phyloP scores from a whole-genome alignment of 2,888 invertebrate genomes.

The Parelbella ahira region DNA sequence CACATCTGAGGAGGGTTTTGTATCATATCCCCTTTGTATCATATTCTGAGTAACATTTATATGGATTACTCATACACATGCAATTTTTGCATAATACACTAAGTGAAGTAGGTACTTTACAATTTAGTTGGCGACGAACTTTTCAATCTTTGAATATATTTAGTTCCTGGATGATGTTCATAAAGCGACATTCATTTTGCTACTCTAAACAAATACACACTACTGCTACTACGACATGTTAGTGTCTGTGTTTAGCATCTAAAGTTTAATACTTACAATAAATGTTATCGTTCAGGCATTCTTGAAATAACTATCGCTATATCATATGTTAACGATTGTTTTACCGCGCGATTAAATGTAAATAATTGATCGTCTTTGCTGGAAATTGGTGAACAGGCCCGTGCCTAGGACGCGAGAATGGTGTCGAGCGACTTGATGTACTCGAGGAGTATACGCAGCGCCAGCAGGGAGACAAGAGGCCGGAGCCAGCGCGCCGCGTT shows the following conservation, averaged over 20 bases:
- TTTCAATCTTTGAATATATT: too few species aligned
- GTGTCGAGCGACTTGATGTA: conserved; percentile 64
- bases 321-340: conserved; percentile 27
- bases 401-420: conserved; percentile 35
- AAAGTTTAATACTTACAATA: conserved; percentile 52
- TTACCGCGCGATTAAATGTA: conserved; percentile 38
- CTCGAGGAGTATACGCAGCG: conserved; percentile 64
- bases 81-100: too few species aligned
- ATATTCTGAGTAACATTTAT: too few species aligned
- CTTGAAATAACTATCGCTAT: conserved; percentile 42
- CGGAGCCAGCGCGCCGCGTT: conserved; percentile 43
- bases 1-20: too few species aligned
- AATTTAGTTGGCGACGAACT: too few species aligned
- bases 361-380: conserved; percentile 43
- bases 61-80: too few species aligned
- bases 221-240: too few species aligned
- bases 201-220: too few species aligned
- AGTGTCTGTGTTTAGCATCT: conserved; percentile 10
- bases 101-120: too few species aligned
- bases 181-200: too few species aligned
- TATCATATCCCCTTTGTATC: too few species aligned
- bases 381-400: conserved; percentile 20
- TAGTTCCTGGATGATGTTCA: too few species aligned
- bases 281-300: conserved; percentile 45
- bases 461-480: conserved; percentile 60